These are phyloP conservation scores for Stramonita haemastoma DNA, from an alignment of 2,888 invertebrate species.

Conservation along the genomic window DNA sequence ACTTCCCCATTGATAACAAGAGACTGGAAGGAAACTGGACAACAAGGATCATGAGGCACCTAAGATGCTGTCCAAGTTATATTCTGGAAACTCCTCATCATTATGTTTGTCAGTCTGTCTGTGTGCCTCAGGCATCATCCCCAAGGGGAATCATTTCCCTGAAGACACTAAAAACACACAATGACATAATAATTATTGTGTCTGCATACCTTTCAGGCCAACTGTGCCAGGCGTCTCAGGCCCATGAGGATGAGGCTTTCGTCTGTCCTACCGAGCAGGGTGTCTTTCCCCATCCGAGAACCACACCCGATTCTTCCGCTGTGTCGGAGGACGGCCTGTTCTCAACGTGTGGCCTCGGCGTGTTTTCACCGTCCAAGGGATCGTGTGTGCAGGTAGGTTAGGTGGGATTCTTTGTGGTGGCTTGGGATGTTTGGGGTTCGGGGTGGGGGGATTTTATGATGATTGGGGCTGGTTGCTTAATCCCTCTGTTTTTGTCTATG, in stretches of 20 bases:
- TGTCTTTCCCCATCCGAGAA: conserved; percentile 10
- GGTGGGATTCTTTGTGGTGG: neutral
- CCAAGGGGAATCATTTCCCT: neutral
- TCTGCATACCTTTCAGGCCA: conserved; percentile 3
- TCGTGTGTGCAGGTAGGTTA: neutral
- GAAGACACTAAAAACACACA: neutral
- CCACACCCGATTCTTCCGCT: conserved; percentile 24
- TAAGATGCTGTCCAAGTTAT: too few relatives aligned
- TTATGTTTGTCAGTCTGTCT: too few relatives aligned
- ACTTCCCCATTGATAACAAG: too few relatives aligned
- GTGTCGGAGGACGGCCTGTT: neutral
- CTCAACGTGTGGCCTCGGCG: neutral
- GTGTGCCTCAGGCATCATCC: neutral
- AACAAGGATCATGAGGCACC: too few relatives aligned
- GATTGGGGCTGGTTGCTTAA: too few relatives aligned
- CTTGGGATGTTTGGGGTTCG: too few relatives aligned
- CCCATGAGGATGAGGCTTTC: conserved; percentile 17
- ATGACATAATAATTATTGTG: neutral
- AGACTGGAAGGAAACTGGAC: too few relatives aligned
- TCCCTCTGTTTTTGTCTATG: too few relatives aligned
- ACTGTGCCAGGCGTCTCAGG: neutral
- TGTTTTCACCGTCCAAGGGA: neutral
- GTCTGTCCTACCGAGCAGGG: conserved; percentile 20
- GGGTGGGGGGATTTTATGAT: too few relatives aligned
- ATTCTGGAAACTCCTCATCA: too few relatives aligned